phyloP scores from a whole-genome alignment of 2,113 vertebrate species.

The Triplophysa siluroides region DNA sequence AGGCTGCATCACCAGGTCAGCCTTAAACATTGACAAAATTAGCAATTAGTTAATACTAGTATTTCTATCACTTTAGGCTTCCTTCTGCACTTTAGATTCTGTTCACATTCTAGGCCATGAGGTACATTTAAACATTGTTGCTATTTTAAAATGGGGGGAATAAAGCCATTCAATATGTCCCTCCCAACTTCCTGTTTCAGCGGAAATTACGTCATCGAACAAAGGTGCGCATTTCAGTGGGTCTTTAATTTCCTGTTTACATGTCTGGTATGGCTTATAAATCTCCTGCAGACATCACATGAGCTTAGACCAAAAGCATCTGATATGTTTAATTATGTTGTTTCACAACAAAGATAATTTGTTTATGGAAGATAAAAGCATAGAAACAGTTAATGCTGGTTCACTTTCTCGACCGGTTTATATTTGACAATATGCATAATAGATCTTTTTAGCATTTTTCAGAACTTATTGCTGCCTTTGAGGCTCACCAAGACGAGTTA shows the following conservation, averaged over 20 bases:
- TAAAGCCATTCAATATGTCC: no score
- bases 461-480: slow-evolving; percentile 8
- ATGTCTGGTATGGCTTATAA: neutral
- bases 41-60: no score
- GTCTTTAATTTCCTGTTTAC: slow-evolving; percentile 37
- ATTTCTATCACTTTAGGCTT: no score
- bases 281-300: slow-evolving; percentile 42
- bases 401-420: neutral
- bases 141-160: no score
- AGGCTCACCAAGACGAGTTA: neutral
- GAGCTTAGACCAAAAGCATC: neutral
- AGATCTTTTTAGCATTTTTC: slow-evolving; percentile 13
- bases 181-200: no score
- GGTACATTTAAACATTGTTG: no score
- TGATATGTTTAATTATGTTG: neutral
- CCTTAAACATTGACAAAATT: neutral
- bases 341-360: neutral
- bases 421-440: slow-evolving; percentile 13
- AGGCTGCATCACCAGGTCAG: slow-evolving; percentile 96
- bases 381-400: neutral
- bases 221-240: neutral
- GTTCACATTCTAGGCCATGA: no score
- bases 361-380: neutral
- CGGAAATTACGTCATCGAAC: no score
- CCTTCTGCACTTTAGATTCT: no score